Percentiles rank a stretch among this genome's conserved stretches.
phyloP scores from a whole-genome alignment of 1,140 invertebrate species.

The Eubasilissa regina region DNA sequence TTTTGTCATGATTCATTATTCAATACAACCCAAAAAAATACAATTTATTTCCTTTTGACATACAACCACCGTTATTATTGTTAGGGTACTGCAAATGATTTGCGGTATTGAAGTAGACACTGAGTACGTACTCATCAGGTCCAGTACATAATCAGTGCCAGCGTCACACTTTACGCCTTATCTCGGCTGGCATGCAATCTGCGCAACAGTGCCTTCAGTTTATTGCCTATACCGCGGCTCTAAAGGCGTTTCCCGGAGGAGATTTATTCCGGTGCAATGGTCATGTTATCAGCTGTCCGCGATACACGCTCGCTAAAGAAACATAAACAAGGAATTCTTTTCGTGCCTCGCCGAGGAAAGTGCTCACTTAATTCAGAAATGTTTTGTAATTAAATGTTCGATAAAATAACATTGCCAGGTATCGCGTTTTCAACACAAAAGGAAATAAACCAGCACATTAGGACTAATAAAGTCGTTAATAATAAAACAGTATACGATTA shows the following conservation, averaged over 20 bases:
- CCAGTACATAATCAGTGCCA: no score
- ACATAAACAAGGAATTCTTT: slow-evolving; percentile 36
- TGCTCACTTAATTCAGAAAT: slow-evolving; percentile 26
- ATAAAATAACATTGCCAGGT: background rate
- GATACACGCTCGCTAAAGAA: background rate
- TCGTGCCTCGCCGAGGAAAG: slow-evolving; percentile 21
- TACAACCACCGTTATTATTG: no score
- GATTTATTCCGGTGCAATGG: slow-evolving; percentile 50
- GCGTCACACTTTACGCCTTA: slow-evolving; percentile 34
- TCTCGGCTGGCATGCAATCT: slow-evolving; percentile 37
- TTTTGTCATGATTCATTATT: no score
- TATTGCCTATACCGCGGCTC: slow-evolving; percentile 39
- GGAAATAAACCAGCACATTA: no score
- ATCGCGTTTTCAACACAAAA: no score
- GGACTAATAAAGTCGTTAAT: no score
- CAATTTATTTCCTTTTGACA: no score
- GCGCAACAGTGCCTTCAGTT: slow-evolving; percentile 26
- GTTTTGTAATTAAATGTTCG: slow-evolving; percentile 19
- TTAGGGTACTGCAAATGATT: no score
- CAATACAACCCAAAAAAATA: no score
- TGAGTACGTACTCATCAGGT: no score
- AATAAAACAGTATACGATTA: no score
- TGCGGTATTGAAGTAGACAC: no score
- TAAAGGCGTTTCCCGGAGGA: slow-evolving; percentile 31
- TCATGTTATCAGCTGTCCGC: slow-evolving; percentile 43